These are phyloP conservation scores for Gorsachius goisagi DNA, from an alignment of 2,113 vertebrate species.

Conservation along the genomic window DNA sequence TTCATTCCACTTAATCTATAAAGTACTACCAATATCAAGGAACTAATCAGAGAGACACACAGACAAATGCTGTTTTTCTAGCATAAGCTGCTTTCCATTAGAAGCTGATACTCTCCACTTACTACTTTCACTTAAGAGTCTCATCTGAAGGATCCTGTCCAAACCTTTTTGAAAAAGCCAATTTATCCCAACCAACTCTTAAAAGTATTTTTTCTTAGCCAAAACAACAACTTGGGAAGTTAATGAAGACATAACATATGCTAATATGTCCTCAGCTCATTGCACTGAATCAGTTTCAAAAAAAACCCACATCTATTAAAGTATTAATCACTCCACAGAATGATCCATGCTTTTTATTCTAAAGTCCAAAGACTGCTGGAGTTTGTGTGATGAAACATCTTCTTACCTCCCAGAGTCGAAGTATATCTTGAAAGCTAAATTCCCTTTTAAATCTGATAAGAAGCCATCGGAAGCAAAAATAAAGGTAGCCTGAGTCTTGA, in stretches of 20 bases:
- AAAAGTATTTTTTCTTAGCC: background rate
- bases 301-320: background rate
- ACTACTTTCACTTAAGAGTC: background rate
- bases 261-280: background rate
- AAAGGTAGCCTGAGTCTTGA: constrained; percentile 96
- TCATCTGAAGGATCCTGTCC: background rate
- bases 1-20: background rate
- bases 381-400: background rate
- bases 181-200: background rate
- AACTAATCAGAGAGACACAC: background rate
- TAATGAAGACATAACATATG: background rate
- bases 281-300: background rate
- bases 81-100: background rate
- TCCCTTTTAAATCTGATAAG: constrained; percentile 98
- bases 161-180: background rate
- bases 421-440: constrained; percentile 93
- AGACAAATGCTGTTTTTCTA: background rate
- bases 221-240: no score
- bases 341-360: background rate
- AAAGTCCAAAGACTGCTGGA: background rate
- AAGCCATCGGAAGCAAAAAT: constrained; percentile 98
- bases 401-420: constrained; percentile 97
- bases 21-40: background rate
- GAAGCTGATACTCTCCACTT: background rate
- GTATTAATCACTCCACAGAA: background rate